A percentile compares a stretch with the other conserved stretches of the same genome.
Evolutionary conservation across 2,888 invertebrate genomes (phyloP).

Genomic region (Apamea sordens): DNA sequence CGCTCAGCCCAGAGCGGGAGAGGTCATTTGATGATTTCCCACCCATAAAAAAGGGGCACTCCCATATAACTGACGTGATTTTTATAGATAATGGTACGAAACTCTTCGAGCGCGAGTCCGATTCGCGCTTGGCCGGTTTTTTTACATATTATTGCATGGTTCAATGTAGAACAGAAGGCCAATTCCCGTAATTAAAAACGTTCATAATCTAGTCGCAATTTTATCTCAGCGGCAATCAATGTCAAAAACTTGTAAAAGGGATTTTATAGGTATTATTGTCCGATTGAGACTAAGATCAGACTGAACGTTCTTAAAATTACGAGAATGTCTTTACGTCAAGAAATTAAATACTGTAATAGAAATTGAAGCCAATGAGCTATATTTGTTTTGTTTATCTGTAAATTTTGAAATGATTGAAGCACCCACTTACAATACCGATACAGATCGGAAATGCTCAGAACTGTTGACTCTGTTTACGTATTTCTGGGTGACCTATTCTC

Average conservation of each 20-base stretch:
- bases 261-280: not conserved
- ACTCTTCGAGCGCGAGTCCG: too few species aligned
- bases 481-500: conserved; percentile 34
- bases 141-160: not conserved
- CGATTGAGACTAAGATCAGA: not conserved
- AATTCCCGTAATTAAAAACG: not conserved
- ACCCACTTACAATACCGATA: not conserved
- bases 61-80: too few species aligned
- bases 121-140: not conserved
- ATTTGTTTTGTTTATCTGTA: not conserved
- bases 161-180: not conserved
- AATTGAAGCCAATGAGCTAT: not conserved
- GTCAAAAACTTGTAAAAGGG: not conserved
- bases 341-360: not conserved
- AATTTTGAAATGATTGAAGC: conserved; percentile 1
- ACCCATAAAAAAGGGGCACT: too few species aligned
- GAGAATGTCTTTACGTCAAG: not conserved
- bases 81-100: too few species aligned
- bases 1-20: too few species aligned
- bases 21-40: too few species aligned
- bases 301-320: too few species aligned
- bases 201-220: too few species aligned
- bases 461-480: conserved; percentile 5
- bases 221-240: not conserved
- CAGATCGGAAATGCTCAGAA: not conserved